Evolutionary conservation across 1,140 invertebrate species (phyloP), one percentile per base, ranked within the genome.

Genomic region (Phymastichus coffea): DNA sequence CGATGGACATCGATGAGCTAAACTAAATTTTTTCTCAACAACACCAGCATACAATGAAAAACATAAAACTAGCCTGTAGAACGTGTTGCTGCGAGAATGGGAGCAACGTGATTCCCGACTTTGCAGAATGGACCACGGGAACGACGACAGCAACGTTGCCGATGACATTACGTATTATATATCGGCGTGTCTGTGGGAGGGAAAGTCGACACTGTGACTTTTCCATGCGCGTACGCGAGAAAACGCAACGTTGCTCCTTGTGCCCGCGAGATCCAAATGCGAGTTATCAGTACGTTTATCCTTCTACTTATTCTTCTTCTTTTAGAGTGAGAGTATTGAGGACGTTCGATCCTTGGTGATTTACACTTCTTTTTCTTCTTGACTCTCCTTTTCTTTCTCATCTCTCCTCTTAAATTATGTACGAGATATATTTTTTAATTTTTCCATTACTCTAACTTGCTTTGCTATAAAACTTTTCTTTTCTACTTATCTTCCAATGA

Each of bases 231-330:
- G 3, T n/a, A 54, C 47, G 9, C 10, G 2, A 6, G 28, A 38
- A 65, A 65, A 54, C 40, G 46, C 37, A 41, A 20, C 53, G 70
- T 76, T 73, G 76, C 74, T 66, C 72, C 73, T 79, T 78, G 76
- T 77, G 69, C 77, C 74, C 69, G 75, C 69, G 76, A 64, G 73
- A 74, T 77, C 70, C 70, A 63, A 30, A 61, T 61, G 0, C 38
- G 8, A 53, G 53, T 56, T 40, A 20, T 51, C 49, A 37, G 35
- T 7, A 14, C 3, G 35, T 7, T 4, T 14, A n/a, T n/a, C n/a
- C n/a, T 37, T 37, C 15, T 37, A 14, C 37, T 17, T 60, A 15
- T 30, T 41, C 26, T 49, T 41, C 15, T 57, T 30, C 25, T 15
- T 53, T 7, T 15, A 20, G 14, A 58, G 33, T 19, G 33, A 33